Evolutionary conservation across 2,888 invertebrate species (phyloP).

Genomic region (Aphodius sticticus): DNA sequence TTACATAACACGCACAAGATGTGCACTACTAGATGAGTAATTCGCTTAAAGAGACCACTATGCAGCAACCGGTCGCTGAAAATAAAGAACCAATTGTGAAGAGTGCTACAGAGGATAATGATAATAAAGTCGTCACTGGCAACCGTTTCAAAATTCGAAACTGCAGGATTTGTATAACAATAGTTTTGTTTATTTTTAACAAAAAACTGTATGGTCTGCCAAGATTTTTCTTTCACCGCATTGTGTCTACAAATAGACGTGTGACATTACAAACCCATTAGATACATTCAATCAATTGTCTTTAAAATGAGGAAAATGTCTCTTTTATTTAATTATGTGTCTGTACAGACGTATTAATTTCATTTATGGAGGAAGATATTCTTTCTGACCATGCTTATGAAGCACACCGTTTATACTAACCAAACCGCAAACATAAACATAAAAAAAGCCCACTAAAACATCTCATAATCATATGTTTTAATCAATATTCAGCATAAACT

Average conservation of each 20-base stretch:
- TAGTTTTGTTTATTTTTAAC: neutral
- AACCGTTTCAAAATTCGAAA: neutral
- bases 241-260: neutral
- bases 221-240: neutral
- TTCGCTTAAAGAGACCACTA: neutral
- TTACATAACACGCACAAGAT: neutral
- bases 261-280: neutral
- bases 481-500: too few species aligned
- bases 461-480: too few species aligned
- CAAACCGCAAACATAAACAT: too few species aligned
- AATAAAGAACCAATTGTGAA: neutral
- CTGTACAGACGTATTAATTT: too few species aligned
- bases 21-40: neutral
- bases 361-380: too few species aligned
- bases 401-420: too few species aligned
- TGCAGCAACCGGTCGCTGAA: neutral
- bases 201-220: neutral
- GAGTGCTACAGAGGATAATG: neutral
- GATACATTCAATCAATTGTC: too few species aligned
- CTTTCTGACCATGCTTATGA: too few species aligned
- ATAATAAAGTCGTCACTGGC: neutral
- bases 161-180: neutral
- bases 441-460: too few species aligned
- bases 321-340: too few species aligned
- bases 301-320: too few species aligned